Percentiles rank a stretch among this genome's conserved stretches.
Evolutionary conservation across 2,888 invertebrate species (phyloP).

Genomic region (Axea sp.): DNA sequence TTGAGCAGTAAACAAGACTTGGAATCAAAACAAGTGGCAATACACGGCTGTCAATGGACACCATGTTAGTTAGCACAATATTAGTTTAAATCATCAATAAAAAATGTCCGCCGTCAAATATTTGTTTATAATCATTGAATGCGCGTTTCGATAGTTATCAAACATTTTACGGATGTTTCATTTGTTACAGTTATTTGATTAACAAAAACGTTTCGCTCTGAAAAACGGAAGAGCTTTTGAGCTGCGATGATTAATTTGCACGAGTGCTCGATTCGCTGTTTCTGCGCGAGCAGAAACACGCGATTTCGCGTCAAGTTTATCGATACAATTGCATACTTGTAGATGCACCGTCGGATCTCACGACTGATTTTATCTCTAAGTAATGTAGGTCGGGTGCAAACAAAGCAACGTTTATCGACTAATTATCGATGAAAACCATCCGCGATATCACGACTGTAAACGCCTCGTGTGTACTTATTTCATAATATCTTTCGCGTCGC

Average conservation of each 20-base stretch:
- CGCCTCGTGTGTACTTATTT: conserved; percentile 21
- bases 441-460: conserved; percentile 58
- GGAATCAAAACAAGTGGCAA: conserved; percentile 31
- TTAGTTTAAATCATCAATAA: conserved; percentile 40
- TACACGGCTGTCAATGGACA: conserved; percentile 22
- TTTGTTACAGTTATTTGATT: conserved; percentile 32
- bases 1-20: conserved; percentile 28
- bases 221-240: conserved; percentile 21
- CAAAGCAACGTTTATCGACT: conserved; percentile 75
- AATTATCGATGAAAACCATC: conserved; percentile 76
- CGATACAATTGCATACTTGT: conserved; percentile 23
- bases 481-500: conserved; percentile 29
- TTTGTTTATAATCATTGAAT: conserved; percentile 53
- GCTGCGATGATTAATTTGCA: conserved; percentile 22
- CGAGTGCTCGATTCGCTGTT: not conserved
- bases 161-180: conserved; percentile 37
- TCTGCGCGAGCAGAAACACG: not conserved
- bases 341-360: conserved; percentile 34
- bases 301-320: conserved; percentile 3
- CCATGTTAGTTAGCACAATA: conserved; percentile 29
- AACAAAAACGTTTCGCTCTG: conserved; percentile 20
- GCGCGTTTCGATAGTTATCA: conserved; percentile 30
- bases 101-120: conserved; percentile 27
- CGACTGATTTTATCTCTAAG: conserved; percentile 73
- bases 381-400: conserved; percentile 78